phyloP scores from a whole-genome alignment of 2,797 vertebrate genomes.

The Centroberyx gerrardi region DNA sequence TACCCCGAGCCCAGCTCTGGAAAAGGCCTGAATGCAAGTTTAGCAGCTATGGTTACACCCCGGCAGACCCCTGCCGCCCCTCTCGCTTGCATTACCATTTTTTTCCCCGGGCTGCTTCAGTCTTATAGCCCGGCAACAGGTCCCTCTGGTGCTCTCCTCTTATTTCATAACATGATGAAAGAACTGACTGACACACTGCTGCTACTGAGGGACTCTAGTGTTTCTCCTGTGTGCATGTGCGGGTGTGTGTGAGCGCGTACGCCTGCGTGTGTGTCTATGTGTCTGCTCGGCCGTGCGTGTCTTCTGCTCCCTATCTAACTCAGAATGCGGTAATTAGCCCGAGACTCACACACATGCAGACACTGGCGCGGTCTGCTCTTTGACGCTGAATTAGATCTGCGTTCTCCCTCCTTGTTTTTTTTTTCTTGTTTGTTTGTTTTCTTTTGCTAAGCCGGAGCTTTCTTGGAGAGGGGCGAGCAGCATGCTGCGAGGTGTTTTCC shows the following conservation, averaged over 20 bases:
- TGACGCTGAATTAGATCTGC: constrained; percentile 72
- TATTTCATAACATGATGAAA: constrained; percentile 80
- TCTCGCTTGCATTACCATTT: constrained; percentile 79
- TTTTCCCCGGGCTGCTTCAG: constrained; percentile 74
- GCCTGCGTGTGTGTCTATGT: constrained; percentile 42
- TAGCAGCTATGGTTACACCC: constrained; percentile 86
- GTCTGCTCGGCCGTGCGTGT: constrained; percentile 6
- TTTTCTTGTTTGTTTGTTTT: constrained; percentile 22
- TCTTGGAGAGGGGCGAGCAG: constrained; percentile 49
- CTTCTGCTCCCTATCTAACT: background rate
- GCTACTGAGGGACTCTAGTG: constrained; percentile 58
- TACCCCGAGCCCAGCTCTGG: constrained; percentile 76
- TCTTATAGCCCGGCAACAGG: constrained; percentile 84
- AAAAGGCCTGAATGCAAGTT: constrained; percentile 83
- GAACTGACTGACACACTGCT: constrained; percentile 71
- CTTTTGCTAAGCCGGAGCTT: constrained; percentile 81
- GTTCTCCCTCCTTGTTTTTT: constrained; percentile 61
- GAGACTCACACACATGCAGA: constrained; percentile 8
- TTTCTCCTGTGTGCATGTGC: constrained; percentile 47
- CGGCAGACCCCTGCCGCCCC: constrained; percentile 74
- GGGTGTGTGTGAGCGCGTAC: constrained; percentile 20
- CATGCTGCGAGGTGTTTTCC: constrained; percentile 82
- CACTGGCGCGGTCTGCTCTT: constrained; percentile 60
- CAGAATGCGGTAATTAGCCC: constrained; percentile 10
- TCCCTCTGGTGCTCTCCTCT: constrained; percentile 76